These are phyloP conservation scores for Ictalurus punctatus DNA, from an alignment of 2,113 vertebrate genomes.

Conservation along the genomic window DNA sequence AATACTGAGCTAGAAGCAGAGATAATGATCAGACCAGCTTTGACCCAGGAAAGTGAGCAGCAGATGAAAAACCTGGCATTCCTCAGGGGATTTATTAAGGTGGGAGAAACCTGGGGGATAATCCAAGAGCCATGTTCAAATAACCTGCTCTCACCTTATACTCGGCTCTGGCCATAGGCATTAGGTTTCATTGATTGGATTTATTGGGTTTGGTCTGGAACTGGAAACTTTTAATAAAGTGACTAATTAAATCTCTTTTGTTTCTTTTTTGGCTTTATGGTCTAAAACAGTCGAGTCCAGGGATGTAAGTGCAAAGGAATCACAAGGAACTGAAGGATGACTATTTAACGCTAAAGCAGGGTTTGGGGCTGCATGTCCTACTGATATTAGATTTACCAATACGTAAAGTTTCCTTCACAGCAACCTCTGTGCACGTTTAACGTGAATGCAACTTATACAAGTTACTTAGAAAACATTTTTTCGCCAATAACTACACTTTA, in stretches of 20 bases:
- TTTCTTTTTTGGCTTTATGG: not conserved
- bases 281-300: not conserved
- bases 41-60: slow-evolving; percentile 50
- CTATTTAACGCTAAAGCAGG: not conserved
- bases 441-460: not conserved
- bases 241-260: slow-evolving; percentile 14
- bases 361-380: not conserved
- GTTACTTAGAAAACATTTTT: not conserved
- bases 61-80: slow-evolving; percentile 66
- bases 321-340: not conserved
- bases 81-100: slow-evolving; percentile 64
- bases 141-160: slow-evolving; percentile 11
- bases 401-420: not conserved
- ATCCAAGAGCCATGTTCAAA: slow-evolving; percentile 35
- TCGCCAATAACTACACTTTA: too few species aligned
- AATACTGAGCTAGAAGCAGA: slow-evolving; percentile 35
- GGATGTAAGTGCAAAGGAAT: not conserved
- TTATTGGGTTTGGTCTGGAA: not conserved
- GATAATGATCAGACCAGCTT: slow-evolving; percentile 58
- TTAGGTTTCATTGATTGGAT: slow-evolving; percentile 15
- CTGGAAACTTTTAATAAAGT: slow-evolving; percentile 18
- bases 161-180: not conserved
- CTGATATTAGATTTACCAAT: not conserved
- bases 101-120: slow-evolving; percentile 55
- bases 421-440: not conserved